phyloP scores from a whole-genome alignment of 2,113 vertebrate species.

The Acrocephalus kingi region DNA sequence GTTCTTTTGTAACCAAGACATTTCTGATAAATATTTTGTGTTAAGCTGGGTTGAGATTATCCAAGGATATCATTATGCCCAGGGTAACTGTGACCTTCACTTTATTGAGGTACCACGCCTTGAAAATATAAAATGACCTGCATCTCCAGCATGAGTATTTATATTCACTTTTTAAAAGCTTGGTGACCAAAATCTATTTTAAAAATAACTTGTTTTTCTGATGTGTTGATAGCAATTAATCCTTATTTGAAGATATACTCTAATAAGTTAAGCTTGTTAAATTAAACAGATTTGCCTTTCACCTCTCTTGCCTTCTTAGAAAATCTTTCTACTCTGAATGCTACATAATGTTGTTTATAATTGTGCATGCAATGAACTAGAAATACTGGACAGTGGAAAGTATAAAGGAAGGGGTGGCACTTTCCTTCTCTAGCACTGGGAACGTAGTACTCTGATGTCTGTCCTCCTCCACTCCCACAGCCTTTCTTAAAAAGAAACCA shows the following conservation, averaged over 20 bases:
- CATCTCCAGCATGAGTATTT: neutral
- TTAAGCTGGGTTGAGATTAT: neutral
- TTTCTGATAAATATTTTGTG: neutral
- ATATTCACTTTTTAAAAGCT: neutral
- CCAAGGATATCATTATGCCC: neutral
- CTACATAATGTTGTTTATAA: neutral
- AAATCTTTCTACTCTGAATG: neutral
- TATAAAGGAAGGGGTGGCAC: neutral
- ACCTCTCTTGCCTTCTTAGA: neutral
- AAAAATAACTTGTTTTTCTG: slow-evolving; percentile 5
- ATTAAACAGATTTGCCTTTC: neutral
- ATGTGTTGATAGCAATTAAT: neutral
- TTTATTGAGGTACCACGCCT: neutral
- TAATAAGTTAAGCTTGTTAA: neutral
- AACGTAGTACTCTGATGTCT: accelerated
- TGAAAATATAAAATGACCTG: neutral
- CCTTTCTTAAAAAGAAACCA: neutral
- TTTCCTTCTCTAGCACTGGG: neutral
- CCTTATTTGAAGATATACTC: neutral
- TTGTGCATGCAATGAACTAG: neutral
- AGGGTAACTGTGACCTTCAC: neutral
- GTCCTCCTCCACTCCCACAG: neutral
- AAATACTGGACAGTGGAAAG: neutral
- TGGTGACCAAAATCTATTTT: neutral
- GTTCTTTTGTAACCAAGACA: neutral